phyloP scores from a whole-genome alignment of 2,797 vertebrate species.

The Manis javanica region DNA sequence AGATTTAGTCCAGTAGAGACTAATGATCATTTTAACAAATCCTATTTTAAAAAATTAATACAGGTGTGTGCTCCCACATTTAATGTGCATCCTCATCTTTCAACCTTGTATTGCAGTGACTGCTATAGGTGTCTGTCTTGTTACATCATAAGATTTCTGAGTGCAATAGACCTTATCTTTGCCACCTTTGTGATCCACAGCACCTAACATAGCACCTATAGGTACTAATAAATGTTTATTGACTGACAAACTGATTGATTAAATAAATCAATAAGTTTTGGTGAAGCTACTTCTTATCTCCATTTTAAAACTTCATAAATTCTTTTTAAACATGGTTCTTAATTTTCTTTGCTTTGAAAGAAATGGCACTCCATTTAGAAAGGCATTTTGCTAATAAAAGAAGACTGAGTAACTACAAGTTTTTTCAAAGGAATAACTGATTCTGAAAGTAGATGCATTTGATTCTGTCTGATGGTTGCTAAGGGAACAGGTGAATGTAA shows the following conservation, averaged over 20 bases:
- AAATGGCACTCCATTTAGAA: constrained; percentile 52
- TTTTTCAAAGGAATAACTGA: constrained; percentile 62
- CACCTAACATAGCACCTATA: neutral
- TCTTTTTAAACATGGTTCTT: constrained; percentile 55
- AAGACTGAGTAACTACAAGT: constrained; percentile 57
- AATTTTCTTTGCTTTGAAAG: constrained; percentile 42
- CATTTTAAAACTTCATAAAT: constrained; percentile 49
- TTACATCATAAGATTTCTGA: constrained; percentile 8
- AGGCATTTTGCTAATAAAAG: constrained; percentile 61
- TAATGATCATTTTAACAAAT: constrained; percentile 60
- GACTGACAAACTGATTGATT: neutral
- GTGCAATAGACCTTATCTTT: neutral
- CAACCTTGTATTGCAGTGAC: neutral
- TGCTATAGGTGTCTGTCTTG: neutral
- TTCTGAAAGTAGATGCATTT: constrained; percentile 72
- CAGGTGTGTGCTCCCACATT: neutral
- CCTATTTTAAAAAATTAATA: constrained; percentile 7
- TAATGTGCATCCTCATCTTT: neutral
- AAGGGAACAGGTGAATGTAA: constrained; percentile 71
- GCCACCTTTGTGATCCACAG: neutral
- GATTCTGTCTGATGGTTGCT: constrained; percentile 70
- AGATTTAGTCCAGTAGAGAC: neutral
- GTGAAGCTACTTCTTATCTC: neutral
- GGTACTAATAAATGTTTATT: neutral
- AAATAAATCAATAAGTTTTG: constrained; percentile 32